Evolutionary conservation across 2,113 vertebrate species (phyloP).

Genomic region (Axis porcinus): DNA sequence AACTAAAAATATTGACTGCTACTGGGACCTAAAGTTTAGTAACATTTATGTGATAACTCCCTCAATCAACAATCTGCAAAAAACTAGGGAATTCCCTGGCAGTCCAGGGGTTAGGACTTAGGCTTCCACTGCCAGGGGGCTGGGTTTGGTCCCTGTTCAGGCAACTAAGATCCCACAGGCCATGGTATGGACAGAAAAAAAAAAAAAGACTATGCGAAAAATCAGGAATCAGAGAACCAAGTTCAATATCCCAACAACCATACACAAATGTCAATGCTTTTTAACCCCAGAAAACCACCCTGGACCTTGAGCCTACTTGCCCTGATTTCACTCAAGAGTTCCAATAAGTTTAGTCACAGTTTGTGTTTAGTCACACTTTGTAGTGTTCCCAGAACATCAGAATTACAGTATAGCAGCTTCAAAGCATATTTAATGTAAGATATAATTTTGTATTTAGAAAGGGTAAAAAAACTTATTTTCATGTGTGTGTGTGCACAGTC

Average conservation of each 20-base stretch:
- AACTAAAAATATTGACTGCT: background rate
- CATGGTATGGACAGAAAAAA: background rate
- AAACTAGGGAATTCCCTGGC: background rate
- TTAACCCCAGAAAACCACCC: background rate
- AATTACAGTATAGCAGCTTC: background rate
- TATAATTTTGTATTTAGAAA: background rate
- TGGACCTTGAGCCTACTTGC: background rate
- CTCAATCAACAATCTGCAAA: background rate
- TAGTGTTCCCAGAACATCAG: background rate
- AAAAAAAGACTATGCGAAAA: background rate
- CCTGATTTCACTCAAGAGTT: background rate
- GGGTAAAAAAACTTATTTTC: background rate
- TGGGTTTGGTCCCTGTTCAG: background rate
- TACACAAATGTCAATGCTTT: background rate
- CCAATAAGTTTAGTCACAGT: background rate
- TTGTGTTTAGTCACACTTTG: background rate
- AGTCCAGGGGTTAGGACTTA: background rate
- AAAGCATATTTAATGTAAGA: background rate
- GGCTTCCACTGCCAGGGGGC: background rate
- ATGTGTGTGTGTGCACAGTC: background rate
- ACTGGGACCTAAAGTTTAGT: background rate
- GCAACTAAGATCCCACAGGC: background rate
- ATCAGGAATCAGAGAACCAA: background rate
- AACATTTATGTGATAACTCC: background rate
- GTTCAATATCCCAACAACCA: background rate